A percentile compares a stretch with the other conserved stretches of the same genome.
Conservation (phyloP, 2,888 invertebrate species). For the Ochropacha duplaris region DNA sequence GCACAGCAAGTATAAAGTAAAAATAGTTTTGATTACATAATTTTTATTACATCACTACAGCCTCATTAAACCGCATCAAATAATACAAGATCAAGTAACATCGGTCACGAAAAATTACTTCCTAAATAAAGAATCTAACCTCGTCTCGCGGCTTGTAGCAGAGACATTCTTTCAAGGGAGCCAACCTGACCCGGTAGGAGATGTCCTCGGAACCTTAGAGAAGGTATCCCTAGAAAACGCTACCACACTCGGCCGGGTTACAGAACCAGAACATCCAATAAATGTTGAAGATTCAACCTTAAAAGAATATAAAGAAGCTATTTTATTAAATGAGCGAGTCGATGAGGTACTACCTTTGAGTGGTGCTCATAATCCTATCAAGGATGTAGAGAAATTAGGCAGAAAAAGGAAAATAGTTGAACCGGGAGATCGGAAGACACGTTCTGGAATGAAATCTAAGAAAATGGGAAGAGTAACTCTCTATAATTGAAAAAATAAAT, state of each 20-base stretch:
- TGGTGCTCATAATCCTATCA: constrained; percentile 44
- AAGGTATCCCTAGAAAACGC: constrained; percentile 45
- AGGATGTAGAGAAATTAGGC: constrained; percentile 37
- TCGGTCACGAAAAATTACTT: constrained; percentile 42
- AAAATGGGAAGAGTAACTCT: constrained; percentile 29
- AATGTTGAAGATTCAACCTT: constrained; percentile 40
- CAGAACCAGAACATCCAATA: constrained; percentile 25
- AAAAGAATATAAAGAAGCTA: constrained; percentile 51
- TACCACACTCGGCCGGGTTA: constrained; percentile 37
- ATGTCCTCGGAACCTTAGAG: constrained; percentile 51
- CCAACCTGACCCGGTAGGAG: constrained; percentile 48
- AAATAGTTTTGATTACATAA: not conserved
- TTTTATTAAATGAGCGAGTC: constrained; percentile 30
- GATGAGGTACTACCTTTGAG: constrained; percentile 42
- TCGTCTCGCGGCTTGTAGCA: constrained; percentile 50
- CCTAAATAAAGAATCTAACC: constrained; percentile 28
- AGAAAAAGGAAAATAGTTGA: constrained; percentile 44
- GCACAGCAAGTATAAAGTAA: no score
- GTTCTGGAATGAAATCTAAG: constrained; percentile 41
- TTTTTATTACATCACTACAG: constrained; percentile 27
- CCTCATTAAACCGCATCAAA: constrained; percentile 29
- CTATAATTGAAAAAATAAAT: constrained; percentile 7
- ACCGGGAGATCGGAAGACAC: constrained; percentile 14
- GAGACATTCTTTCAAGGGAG: constrained; percentile 47
- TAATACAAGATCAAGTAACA: constrained; percentile 40